Percentiles rank a stretch among this genome's conserved stretches.
Evolutionary conservation across 2,888 invertebrate genomes (phyloP).

Genomic region (Drosophila vallismaia): DNA sequence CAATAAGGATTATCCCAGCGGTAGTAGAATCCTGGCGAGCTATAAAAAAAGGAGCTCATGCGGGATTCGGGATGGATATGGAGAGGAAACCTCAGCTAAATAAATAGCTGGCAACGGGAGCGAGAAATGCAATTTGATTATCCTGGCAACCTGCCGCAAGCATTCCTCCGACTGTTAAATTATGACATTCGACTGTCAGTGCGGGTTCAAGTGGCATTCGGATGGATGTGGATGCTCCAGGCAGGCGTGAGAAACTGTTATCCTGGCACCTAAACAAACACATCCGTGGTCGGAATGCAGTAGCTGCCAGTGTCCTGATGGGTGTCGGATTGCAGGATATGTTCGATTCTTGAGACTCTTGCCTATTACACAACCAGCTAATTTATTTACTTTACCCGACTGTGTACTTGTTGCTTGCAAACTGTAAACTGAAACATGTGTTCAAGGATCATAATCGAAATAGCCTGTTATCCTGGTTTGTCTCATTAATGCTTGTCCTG

Average conservation of each 20-base stretch:
- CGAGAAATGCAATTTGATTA: slow-evolving; percentile 50
- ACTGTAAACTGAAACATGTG: slow-evolving; percentile 54
- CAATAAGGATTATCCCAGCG: slow-evolving; percentile 64
- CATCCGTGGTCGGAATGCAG: slow-evolving; percentile 54
- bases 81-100: slow-evolving; percentile 57
- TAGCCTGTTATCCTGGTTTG: slow-evolving; percentile 24
- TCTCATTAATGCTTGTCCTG: slow-evolving; percentile 45
- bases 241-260: slow-evolving; percentile 73
- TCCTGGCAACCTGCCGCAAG: slow-evolving; percentile 62
- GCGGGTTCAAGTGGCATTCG: slow-evolving; percentile 64
- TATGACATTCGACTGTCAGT: slow-evolving; percentile 77
- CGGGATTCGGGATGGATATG: neutral
- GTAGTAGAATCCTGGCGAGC: slow-evolving; percentile 26
- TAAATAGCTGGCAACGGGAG: slow-evolving; percentile 57
- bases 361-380: slow-evolving; percentile 51
- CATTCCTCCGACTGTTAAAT: slow-evolving; percentile 68
- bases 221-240: slow-evolving; percentile 30
- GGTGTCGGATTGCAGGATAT: slow-evolving; percentile 62
- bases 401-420: slow-evolving; percentile 41
- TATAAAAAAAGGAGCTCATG: slow-evolving; percentile 12
- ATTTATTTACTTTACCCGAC: slow-evolving; percentile 63
- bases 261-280: slow-evolving; percentile 71
- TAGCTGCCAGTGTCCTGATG: slow-evolving; percentile 49
- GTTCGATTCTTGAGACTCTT: slow-evolving; percentile 26
- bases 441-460: slow-evolving; percentile 33